phyloP scores from a whole-genome alignment of 2,797 vertebrate genomes.

The Pseudocheirus occidentalis region DNA sequence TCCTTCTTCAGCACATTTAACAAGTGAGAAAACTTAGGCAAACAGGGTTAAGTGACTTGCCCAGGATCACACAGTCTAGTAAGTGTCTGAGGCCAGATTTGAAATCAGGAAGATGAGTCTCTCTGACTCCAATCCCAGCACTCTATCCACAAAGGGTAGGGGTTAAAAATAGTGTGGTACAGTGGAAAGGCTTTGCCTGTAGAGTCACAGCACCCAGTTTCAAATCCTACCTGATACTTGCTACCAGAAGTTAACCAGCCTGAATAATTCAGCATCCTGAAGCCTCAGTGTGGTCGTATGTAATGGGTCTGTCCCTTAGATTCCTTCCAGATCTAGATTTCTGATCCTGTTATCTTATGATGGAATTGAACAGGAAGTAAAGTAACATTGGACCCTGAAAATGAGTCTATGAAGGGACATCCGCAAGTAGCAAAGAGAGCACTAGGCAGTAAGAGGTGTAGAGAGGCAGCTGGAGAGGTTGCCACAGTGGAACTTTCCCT shows the following conservation, averaged over 20 bases:
- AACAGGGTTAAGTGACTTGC: background rate
- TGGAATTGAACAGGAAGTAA: background rate
- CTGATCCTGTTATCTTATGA: background rate
- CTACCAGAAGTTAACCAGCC: background rate
- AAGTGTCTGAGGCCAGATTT: background rate
- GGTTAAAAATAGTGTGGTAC: background rate
- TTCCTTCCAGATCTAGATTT: background rate
- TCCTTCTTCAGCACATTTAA: background rate
- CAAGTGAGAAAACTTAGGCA: no score
- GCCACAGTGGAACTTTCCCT: background rate
- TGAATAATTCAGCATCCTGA: background rate
- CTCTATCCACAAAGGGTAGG: background rate
- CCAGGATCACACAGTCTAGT: background rate
- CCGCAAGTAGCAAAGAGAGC: background rate
- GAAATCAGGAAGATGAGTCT: background rate
- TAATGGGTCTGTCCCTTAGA: background rate
- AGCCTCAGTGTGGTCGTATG: background rate
- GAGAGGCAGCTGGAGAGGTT: background rate
- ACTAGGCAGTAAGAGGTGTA: background rate
- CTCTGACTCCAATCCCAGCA: background rate
- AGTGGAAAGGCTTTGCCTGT: background rate
- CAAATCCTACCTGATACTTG: background rate
- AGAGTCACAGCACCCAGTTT: background rate
- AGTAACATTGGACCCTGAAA: background rate
- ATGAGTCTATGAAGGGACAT: background rate